Base-by-base conservation (phyloP, 2,113 vertebrate species). In the Corythaixoides concolor region DNA sequence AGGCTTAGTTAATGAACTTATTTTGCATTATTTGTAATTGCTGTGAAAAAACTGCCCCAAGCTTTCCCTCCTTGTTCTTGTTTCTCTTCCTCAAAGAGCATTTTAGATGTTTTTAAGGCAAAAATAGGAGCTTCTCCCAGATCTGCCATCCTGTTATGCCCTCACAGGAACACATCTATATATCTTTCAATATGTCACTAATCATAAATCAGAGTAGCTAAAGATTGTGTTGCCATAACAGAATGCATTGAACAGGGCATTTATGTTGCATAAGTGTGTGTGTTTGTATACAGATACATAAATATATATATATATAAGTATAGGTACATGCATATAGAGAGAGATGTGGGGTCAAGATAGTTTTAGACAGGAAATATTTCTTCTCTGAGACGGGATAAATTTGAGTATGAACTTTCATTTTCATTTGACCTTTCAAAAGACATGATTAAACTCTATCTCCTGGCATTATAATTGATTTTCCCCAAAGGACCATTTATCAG, bases 351-450 rank as follows among this genome's bases (percentile, higher is more conserved):
- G 4, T 22, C 60, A 82, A 90, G 43, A 23, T 3, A 39, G 15
- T 45, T 81, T 15, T 47, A 93, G 52, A 67, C 35, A 75, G 15
- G 64, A 93, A 85, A 85, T 16, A 66, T 83, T 88, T 82, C 28
- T 49, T 74, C 41, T 81, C 60, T 45, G 21, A 78, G 45, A 78
- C 84, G 43, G 28, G 33, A 68, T 91, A 82, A 75, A 93, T 94
- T 78, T 90, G 27, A 75, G 24, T 43, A 69, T 76, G 77, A 95
- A 49, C 84, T 95, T 97, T 89, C 35, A 74, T 94, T 92, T 96
- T 85, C 74, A 79, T 85, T 35, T 91, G 73, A 94, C 86, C 86
- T 97, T 95, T 96, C 83, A 81, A 76, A 89, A 89, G 68, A 58
- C 22, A 53, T 49, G 69, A 97, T 84, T 92, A 94, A 95, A 95